Evolutionary conservation across 2,113 vertebrate species (phyloP).

Genomic region (Xenus cinereus): DNA sequence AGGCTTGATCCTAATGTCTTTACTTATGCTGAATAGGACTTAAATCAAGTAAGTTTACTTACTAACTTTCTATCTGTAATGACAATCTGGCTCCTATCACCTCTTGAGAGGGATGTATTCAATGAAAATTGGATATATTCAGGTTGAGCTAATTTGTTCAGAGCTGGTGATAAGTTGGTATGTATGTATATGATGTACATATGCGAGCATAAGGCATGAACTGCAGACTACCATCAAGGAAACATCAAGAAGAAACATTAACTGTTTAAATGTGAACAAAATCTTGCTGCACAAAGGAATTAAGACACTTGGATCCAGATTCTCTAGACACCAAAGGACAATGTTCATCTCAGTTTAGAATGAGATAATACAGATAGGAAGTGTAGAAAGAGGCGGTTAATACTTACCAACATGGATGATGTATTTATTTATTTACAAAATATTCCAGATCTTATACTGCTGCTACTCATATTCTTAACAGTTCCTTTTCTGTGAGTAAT

Average conservation of each 20-base stretch:
- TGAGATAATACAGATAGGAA: background rate
- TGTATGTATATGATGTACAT: background rate
- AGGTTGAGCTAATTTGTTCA: background rate
- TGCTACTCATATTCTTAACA: background rate
- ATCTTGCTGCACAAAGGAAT: background rate
- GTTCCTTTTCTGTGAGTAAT: background rate
- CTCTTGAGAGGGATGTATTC: background rate
- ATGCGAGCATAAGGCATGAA: background rate
- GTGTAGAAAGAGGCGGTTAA: background rate
- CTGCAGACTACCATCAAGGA: background rate
- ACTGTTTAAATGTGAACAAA: background rate
- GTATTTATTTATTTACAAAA: background rate
- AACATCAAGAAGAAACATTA: background rate
- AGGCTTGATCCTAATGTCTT: background rate
- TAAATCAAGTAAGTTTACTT: background rate
- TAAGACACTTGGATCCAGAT: background rate
- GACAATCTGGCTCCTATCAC: background rate
- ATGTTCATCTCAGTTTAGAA: background rate
- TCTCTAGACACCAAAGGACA: conserved; percentile 1
- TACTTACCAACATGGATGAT: background rate
- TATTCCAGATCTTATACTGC: background rate
- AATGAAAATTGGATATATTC: background rate
- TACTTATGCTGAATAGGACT: background rate
- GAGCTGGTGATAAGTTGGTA: background rate
- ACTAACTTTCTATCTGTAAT: background rate